Percentiles rank a stretch among this genome's conserved stretches.
phyloP scores from a whole-genome alignment of 2,797 vertebrate species.

The Phalloptychus januarius region DNA sequence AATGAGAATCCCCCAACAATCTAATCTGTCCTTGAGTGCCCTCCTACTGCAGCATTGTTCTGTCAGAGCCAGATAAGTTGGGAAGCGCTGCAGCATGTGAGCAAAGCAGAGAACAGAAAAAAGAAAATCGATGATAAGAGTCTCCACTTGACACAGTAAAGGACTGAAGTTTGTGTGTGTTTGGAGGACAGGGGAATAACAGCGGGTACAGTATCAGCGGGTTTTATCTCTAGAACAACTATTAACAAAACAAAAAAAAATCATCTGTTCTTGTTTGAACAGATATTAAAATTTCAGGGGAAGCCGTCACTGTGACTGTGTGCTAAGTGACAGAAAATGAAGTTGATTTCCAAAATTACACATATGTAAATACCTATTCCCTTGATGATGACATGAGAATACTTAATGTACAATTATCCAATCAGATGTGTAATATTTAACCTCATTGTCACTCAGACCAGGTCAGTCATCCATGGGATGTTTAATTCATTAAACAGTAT shows the following conservation, averaged over 20 bases:
- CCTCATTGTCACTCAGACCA: slow-evolving; percentile 56
- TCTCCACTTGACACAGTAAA: slow-evolving; percentile 69
- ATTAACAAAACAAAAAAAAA: slow-evolving; percentile 12
- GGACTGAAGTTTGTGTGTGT: slow-evolving; percentile 28
- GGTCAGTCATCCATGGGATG: slow-evolving; percentile 39
- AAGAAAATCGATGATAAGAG: slow-evolving; percentile 75
- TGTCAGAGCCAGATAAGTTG: slow-evolving; percentile 72
- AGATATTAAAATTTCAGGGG: slow-evolving; percentile 8
- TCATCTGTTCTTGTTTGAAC: not conserved
- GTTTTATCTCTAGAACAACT: slow-evolving; percentile 13
- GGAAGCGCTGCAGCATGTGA: slow-evolving; percentile 66
- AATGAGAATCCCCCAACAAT: slow-evolving; percentile 71
- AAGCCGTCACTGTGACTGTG: slow-evolving; percentile 5
- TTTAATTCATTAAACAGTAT: slow-evolving; percentile 68
- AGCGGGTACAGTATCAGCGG: not conserved
- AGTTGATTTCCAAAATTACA: slow-evolving; percentile 24
- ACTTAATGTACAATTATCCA: slow-evolving; percentile 45
- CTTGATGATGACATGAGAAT: slow-evolving; percentile 55
- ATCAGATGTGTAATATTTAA: slow-evolving; percentile 65
- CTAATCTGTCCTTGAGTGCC: slow-evolving; percentile 78
- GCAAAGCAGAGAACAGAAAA: slow-evolving; percentile 59
- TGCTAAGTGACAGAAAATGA: slow-evolving; percentile 24
- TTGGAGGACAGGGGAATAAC: not conserved
- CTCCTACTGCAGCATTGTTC: slow-evolving; percentile 74
- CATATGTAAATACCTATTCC: slow-evolving; percentile 61